These are phyloP conservation scores for Cylloceria caligata DNA, from an alignment of 2,888 invertebrate species.

Conservation along the genomic window DNA sequence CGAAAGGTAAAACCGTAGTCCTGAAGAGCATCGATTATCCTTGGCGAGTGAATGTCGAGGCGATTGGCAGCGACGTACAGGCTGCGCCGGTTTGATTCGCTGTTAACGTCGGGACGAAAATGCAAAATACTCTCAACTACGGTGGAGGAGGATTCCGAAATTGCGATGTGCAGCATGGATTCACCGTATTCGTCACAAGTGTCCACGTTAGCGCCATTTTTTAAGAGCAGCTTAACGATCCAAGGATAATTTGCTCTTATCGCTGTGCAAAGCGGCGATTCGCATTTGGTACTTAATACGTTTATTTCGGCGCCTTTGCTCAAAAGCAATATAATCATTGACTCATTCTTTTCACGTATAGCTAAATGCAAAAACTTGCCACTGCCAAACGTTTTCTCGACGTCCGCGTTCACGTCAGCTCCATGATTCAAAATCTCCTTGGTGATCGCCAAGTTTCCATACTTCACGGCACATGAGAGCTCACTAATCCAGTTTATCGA, in stretches of 20 bases:
- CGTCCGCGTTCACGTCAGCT: too few species aligned
- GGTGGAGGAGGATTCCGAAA: not conserved
- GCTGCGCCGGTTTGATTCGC: not conserved
- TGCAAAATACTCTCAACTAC: slow-evolving; percentile 26
- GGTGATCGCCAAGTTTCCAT: too few species aligned
- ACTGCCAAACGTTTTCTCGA: too few species aligned
- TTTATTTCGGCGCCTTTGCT: slow-evolving; percentile 26
- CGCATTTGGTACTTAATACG: not conserved
- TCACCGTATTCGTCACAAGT: not conserved
- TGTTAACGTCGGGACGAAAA: not conserved
- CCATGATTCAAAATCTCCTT: too few species aligned
- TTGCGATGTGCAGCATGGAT: slow-evolving; percentile 36
- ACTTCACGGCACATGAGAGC: too few species aligned
- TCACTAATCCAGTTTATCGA: too few species aligned
- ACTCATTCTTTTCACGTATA: not conserved
- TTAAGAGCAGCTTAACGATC: slow-evolving; percentile 27
- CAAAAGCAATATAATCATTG: slow-evolving; percentile 31
- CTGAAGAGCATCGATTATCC: slow-evolving; percentile 12
- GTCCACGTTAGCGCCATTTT: slow-evolving; percentile 40
- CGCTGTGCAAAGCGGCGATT: slow-evolving; percentile 33
- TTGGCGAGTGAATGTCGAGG: not conserved
- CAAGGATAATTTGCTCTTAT: too few species aligned
- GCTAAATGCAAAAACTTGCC: slow-evolving; percentile 30
- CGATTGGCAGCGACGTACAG: not conserved
- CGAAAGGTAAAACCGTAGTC: slow-evolving; percentile 14